Conservation (phyloP, 2,113 vertebrate species). For the Oryzias celebensis region DNA sequence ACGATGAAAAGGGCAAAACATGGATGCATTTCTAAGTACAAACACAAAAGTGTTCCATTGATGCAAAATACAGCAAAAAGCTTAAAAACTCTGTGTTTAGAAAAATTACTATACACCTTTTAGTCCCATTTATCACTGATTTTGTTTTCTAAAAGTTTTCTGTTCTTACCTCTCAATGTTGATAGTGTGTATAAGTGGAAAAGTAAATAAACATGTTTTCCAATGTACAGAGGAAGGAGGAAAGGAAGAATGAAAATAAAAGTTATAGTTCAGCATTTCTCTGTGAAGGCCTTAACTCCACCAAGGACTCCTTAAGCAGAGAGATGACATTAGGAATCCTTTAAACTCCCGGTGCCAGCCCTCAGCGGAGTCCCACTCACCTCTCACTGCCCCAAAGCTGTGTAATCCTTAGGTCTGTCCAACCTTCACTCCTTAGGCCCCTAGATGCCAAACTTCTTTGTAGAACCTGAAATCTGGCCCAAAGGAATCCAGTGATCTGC, state of each 20-base stretch:
- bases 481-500: conserved; percentile 1
- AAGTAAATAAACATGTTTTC: no score
- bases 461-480: conserved; percentile 21
- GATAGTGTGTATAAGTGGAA: no score
- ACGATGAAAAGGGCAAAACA: conserved; percentile 10
- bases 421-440: conserved; percentile 12
- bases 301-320: conserved; percentile 24
- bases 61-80: no score
- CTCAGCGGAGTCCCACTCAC: conserved; percentile 23
- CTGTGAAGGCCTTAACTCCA: conserved; percentile 4
- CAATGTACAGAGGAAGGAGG: no score
- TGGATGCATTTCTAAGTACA: no score
- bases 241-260: no score
- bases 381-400: conserved; percentile 15
- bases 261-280: not conserved
- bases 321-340: conserved; percentile 31
- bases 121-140: no score
- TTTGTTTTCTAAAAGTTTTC: no score
- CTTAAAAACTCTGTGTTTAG: not conserved
- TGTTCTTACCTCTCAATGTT: no score
- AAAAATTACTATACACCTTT: no score
- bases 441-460: conserved; percentile 17
- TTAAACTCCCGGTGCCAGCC: conserved; percentile 13
- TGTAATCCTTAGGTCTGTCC: conserved; percentile 20
- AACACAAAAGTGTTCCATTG: no score